Base-by-base conservation (phyloP, 2,888 invertebrate genomes). In the Glaucopsyche alexis region DNA sequence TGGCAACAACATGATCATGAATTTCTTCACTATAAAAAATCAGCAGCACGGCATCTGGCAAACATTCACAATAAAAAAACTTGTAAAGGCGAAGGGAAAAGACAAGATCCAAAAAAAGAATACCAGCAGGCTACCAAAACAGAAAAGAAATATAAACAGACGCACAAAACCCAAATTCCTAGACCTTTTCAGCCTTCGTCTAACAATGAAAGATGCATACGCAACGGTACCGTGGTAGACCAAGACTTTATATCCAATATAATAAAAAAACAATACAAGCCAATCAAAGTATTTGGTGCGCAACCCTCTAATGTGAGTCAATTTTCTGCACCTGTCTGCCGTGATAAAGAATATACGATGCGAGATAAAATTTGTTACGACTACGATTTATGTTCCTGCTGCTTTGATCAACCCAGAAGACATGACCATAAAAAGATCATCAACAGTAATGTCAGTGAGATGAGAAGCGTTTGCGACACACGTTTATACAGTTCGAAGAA, bases 301-400 rank as follows among this genome's bases (percentile, higher is more conserved):
- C 83, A 80, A 77, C 79, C 84, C 75, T 90, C 91, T 6, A 85
- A 84, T 40, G 76, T 87, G 0, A 93, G 90, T 76, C 89, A 91
- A 77, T 83, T 91, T 75, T 90, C 91, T 19, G 88, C 85, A 8
- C 92, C 92, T 4, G 81, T 91, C 52, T 92, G 92, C 74, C 87
- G 90, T 9, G 92, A 92, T 75, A 85, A 85, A 73, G 88, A 89
- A 73, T 85, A 79, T 79, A 75, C 81, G 2, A 52, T 82, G 3
- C 79, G 79, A 29, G 81, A 87, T 19, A 79, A 85, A 40, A 77
- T 86, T 72, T 77, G 80, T 73, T 83, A 85, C 71, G 84, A 82
- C 14, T 78, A 80, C 47, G 85, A 88, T 69, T 76, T 88, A 72
- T 90, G 88, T 76, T 88, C 87, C 16, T 89, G 89, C 78, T 86